Evolutionary conservation across 2,113 vertebrate species (phyloP).

Genomic region (Naja naja): DNA sequence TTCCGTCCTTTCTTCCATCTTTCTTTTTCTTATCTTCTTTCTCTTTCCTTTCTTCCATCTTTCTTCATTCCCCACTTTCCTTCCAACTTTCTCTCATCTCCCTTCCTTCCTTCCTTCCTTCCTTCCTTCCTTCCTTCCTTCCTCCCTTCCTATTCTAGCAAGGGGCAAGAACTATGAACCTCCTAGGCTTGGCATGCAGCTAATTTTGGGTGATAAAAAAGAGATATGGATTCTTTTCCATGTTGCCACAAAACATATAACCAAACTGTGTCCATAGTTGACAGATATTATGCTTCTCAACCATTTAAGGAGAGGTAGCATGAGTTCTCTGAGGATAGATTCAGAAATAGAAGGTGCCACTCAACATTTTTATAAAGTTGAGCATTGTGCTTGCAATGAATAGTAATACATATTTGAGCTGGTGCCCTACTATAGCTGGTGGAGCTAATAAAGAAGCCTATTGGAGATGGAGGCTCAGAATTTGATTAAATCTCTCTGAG

Average conservation of each 20-base stretch:
- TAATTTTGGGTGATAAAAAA: background rate
- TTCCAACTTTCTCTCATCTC: too few species aligned
- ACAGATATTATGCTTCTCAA: background rate
- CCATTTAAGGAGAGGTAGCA: background rate
- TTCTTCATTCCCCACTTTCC: too few species aligned
- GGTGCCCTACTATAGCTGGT: background rate
- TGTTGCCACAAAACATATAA: background rate
- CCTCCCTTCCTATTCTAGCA: background rate
- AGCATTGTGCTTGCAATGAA: background rate
- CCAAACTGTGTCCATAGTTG: background rate
- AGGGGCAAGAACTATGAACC: background rate
- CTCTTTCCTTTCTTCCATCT: too few species aligned
- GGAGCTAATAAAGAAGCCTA: background rate
- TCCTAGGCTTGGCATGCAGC: background rate
- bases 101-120: too few species aligned
- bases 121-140: too few species aligned
- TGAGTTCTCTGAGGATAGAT: background rate
- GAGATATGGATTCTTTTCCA: background rate
- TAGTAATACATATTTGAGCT: background rate
- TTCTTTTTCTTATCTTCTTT: too few species aligned
- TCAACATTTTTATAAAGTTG: background rate
- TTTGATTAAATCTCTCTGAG: background rate
- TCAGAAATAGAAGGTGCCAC: background rate
- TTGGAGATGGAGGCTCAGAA: background rate
- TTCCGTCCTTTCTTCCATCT: too few species aligned